Evolutionary conservation across 2,113 vertebrate species (phyloP).

Genomic region (Pedionomus torquatus): DNA sequence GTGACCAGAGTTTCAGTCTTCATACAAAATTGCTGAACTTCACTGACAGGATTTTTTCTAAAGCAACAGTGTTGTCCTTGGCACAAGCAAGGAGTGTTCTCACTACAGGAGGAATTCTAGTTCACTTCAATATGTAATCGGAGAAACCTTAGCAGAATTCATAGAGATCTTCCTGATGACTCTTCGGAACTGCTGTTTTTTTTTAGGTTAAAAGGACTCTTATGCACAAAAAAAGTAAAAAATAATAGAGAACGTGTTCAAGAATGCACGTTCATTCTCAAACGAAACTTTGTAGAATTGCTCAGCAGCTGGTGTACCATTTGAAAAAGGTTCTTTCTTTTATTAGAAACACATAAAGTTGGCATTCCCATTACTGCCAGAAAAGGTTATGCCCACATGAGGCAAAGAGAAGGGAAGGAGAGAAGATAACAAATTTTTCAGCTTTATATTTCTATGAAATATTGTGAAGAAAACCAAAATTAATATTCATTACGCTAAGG

Average conservation of each 20-base stretch:
- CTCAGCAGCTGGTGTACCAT: constrained; percentile 25
- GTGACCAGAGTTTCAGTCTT: background rate
- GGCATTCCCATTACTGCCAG: background rate
- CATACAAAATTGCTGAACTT: background rate
- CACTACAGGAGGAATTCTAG: background rate
- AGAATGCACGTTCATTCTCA: constrained; percentile 12
- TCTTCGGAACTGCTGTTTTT: background rate
- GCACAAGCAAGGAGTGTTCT: background rate
- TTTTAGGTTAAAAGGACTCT: background rate
- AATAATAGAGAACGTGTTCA: background rate
- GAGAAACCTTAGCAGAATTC: background rate
- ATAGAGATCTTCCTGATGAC: background rate
- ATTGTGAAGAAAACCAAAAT: background rate
- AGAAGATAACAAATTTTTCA: background rate
- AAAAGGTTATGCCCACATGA: constrained; percentile 5
- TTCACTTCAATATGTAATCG: background rate
- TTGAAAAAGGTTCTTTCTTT: constrained; percentile 42
- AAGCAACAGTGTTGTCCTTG: background rate
- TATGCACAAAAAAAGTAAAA: background rate
- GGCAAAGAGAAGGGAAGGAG: background rate
- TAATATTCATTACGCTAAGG: background rate
- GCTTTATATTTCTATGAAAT: background rate
- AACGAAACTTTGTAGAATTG: background rate
- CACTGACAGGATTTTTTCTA: background rate
- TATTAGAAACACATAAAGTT: constrained; percentile 44